Base-by-base conservation (phyloP, 1,140 invertebrate species). In the Drosophila parvula region DNA sequence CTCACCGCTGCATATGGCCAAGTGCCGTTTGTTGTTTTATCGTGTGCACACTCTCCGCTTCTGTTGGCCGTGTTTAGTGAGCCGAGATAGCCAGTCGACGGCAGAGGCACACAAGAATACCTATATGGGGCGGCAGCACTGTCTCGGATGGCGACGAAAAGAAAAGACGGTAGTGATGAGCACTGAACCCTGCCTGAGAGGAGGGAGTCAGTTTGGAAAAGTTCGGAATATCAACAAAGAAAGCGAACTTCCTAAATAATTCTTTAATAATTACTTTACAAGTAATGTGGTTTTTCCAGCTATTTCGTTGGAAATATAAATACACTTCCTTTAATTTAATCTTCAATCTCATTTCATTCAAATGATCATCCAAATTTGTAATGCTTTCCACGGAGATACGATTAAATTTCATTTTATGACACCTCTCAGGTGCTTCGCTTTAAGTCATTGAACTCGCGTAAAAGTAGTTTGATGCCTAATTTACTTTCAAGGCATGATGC, bases 61-160 rank as follows among this genome's bases (percentile, higher is more conserved):
- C 22, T 34, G 43, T 40, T 18, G 45, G 44, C 70, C 36, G 62
- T 51, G 74, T 34, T 85, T 86, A 74, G 68, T 85, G 68, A 86
- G 68, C 40, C 78, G 58, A 41, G 51, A 56, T 64, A 56, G 30
- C 14, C 32, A 36, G 32, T 9, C 14, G 14, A 7, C 34, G 44
- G 34, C 32, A 38, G 38, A 60, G 44, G 14, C 8, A n/a, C 7
- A 53, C 32, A 9, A 22, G 32, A 22, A 30, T 62, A n/a, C 7
- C 16, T 30, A 10, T 6, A n/a, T 38, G 22, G 34, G 32, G 11
- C 14, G 8, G 48, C 9, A 7, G 12, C 18, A 22, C 22, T 22
- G 22, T 2, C 10, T 18, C 6, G 9, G 12, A n/a, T n/a, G n/a
- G n/a, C n/a, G n/a, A n/a, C n/a, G n/a, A 43, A 6, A 65, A 32